phyloP scores from a whole-genome alignment of 2,797 vertebrate species.

The Todus mexicanus region DNA sequence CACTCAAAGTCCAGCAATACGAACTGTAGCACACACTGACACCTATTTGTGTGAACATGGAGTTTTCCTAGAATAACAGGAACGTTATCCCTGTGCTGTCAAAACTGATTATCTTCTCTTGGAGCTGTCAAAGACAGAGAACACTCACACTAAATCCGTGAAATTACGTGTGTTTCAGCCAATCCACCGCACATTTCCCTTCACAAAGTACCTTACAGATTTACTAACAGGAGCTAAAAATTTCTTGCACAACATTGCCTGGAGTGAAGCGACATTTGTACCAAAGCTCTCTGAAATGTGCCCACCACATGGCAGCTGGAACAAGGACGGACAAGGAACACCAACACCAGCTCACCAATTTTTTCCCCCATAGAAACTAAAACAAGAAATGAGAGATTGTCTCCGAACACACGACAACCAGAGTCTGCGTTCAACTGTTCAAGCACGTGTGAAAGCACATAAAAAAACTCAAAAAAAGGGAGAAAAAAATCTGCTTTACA shows the following conservation, averaged over 20 bases:
- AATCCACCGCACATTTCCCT: background rate
- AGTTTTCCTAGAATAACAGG: constrained; percentile 45
- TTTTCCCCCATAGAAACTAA: background rate
- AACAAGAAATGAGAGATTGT: background rate
- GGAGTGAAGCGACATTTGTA: background rate
- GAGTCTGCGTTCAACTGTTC: background rate
- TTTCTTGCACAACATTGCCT: background rate
- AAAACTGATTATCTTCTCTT: background rate
- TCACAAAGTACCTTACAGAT: background rate
- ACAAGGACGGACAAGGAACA: background rate
- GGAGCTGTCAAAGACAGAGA: constrained; percentile 29
- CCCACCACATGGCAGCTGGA: background rate
- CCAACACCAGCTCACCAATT: background rate
- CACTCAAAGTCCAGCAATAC: background rate
- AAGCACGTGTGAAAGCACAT: background rate
- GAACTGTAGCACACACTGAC: background rate
- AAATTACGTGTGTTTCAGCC: background rate
- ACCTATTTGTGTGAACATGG: constrained; percentile 16
- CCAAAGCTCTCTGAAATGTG: background rate
- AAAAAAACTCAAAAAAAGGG: no score
- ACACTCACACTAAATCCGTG: background rate
- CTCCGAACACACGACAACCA: background rate
- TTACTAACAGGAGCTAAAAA: background rate
- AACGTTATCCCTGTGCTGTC: constrained; percentile 29
- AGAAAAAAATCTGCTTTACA: background rate